Conservation (phyloP, 2,113 vertebrate species). For the Hydrolagus affinis region DNA sequence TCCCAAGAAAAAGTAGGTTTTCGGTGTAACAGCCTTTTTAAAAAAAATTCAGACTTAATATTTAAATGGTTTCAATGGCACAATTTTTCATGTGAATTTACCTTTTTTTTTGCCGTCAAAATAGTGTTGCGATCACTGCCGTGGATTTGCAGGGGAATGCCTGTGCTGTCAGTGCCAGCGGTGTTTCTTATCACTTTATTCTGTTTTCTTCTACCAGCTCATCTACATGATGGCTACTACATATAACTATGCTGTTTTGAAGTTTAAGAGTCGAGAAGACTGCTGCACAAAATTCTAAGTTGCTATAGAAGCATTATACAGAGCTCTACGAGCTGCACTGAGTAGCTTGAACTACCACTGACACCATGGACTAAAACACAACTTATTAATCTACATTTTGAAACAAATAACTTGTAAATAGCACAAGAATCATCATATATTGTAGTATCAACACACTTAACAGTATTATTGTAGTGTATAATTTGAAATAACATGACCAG, state of each 20-base stretch:
- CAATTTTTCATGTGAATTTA: neutral
- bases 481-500: slow-evolving; percentile 23
- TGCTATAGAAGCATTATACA: slow-evolving; percentile 58
- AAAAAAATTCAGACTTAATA: too few relatives aligned
- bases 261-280: slow-evolving; percentile 99
- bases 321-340: slow-evolving; percentile 53
- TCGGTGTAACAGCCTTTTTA: too few relatives aligned
- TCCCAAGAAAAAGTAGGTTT: neutral
- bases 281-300: slow-evolving; percentile 99
- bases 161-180: slow-evolving; percentile 26
- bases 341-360: slow-evolving; percentile 73
- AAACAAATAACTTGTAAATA: slow-evolving; percentile 76
- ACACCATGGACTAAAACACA: slow-evolving; percentile 72
- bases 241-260: slow-evolving; percentile 99
- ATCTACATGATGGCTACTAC: slow-evolving; percentile 99
- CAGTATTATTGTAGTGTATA: slow-evolving; percentile 1
- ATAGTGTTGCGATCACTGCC: neutral
- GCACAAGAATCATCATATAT: slow-evolving; percentile 64
- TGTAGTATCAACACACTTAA: slow-evolving; percentile 40
- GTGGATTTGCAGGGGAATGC: slow-evolving; percentile 17
- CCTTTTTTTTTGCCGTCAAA: neutral
- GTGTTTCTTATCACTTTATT: slow-evolving; percentile 74
- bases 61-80: neutral
- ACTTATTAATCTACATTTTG: slow-evolving; percentile 43
- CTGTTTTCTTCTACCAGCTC: slow-evolving; percentile 98